Evolutionary conservation across 2,888 invertebrate species (phyloP), one percentile per base, ranked within the genome.

Genomic region (Melanophora roralis): DNA sequence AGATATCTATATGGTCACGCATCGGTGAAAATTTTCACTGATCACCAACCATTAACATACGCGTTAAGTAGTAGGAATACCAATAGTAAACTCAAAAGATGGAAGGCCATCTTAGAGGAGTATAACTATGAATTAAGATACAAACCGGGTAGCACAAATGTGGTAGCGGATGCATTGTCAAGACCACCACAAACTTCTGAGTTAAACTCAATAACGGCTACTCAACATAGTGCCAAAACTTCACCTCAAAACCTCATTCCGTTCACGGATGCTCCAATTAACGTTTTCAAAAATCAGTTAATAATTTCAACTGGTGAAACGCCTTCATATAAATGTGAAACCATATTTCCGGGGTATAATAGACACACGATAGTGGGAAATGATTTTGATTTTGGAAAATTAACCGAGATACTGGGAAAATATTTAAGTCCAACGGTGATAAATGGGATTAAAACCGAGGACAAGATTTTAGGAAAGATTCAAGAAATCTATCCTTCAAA

Each of bases 1-100:
- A 67, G 67, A 12, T 81, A 51, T 19, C 9, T 76, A 11, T 76
- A 80, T 19, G 67, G 67, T 5, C 7, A 67, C 9, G 49, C 27
- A 12, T 32, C 23, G 4, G 16, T 64, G 1, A 64, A 64, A 11
- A 64, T 49, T 7, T 64, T 64, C 9, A 62, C 47, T 5, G 32
- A 49, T 14, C 59, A 59, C n/a, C 36, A 59, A n/a, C 59, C 59
- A 3, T 12, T 51, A 47, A 60, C 59, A 2, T 49, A 49, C 27
- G 59, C 47, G 9, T 21, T 69, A 1, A 21, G 47, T n/a, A 69
- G 47, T 38, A 57, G 36, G 49, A 71, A 72, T 34, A 51, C 71
- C 8, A 71, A 60, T 12, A 11, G 34, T 21, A 49, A 47, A 49
- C 8, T 60, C 8, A 53, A 11, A 72, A 55, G 45, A 38, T 72